A percentile compares a stretch with the other conserved stretches of the same genome.
Conservation (phyloP, 2,113 vertebrate genomes). For the Erythrolamprus reginae region DNA sequence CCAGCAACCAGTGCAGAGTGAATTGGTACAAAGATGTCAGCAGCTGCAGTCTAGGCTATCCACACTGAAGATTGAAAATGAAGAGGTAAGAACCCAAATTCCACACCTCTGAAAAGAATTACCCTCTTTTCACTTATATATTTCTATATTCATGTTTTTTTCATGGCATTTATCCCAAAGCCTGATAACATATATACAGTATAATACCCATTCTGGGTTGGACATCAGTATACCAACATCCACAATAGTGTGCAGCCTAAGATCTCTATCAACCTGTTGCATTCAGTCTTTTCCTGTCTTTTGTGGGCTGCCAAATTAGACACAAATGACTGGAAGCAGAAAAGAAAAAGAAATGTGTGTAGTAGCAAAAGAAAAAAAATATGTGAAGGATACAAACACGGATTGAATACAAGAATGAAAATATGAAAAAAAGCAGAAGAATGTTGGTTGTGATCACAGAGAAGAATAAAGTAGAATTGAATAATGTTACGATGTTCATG, state of each 20-base stretch:
- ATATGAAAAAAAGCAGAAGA: too few species aligned
- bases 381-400: too few species aligned
- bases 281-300: not conserved
- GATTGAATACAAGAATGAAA: too few species aligned
- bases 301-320: not conserved
- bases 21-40: slow-evolving; percentile 91
- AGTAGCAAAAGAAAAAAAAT: too few species aligned
- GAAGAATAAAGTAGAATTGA: too few species aligned
- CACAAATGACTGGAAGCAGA: not conserved
- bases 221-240: not conserved
- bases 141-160: not conserved
- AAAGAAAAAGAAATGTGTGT: too few species aligned
- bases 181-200: not conserved
- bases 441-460: too few species aligned
- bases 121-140: not conserved
- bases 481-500: too few species aligned
- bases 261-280: not conserved
- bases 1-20: slow-evolving; percentile 87
- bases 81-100: slow-evolving; percentile 78
- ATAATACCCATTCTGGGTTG: not conserved
- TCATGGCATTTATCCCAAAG: not conserved
- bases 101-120: fast-evolving
- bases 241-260: not conserved
- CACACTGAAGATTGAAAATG: slow-evolving; percentile 94
- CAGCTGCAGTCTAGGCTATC: slow-evolving; percentile 90